These are phyloP conservation scores for Meles meles DNA, from an alignment of 2,113 vertebrate genomes.

Conservation along the genomic window DNA sequence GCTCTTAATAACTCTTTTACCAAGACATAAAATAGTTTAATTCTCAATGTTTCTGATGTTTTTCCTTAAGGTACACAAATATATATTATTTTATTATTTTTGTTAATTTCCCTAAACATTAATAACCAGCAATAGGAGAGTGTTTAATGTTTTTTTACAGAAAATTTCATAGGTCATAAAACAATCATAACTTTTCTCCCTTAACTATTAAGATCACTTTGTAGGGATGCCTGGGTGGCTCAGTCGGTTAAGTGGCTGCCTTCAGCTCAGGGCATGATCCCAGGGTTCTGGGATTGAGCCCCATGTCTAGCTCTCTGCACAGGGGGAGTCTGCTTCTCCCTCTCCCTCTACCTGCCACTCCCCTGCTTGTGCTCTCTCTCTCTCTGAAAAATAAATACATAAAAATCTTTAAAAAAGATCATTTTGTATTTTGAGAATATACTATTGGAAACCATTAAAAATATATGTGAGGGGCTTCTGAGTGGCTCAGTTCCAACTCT, in stretches of 20 bases:
- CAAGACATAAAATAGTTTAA: not conserved
- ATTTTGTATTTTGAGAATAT: not conserved
- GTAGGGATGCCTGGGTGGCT: no score
- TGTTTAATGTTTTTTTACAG: not conserved
- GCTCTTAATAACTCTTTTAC: not conserved
- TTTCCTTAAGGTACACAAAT: not conserved
- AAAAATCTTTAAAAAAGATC: not conserved
- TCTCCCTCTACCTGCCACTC: no score
- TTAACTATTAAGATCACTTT: not conserved
- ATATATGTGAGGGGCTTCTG: not conserved
- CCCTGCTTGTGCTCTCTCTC: no score
- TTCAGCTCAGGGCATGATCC: no score
- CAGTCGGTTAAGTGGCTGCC: no score
- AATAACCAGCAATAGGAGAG: not conserved
- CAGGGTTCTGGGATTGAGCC: no score
- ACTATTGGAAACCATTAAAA: not conserved
- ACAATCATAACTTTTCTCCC: not conserved
- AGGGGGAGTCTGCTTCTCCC: no score
- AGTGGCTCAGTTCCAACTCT: not conserved
- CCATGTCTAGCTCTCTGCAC: no score
- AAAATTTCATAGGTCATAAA: not conserved
- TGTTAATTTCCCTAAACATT: not conserved
- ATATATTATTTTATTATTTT: not conserved
- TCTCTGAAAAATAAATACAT: no score
- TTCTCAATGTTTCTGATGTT: not conserved